Percentiles rank a stretch among this genome's conserved stretches.
phyloP scores from a whole-genome alignment of 35 echinoderm and acorn worm species.

The Stichopus chloronotus region DNA sequence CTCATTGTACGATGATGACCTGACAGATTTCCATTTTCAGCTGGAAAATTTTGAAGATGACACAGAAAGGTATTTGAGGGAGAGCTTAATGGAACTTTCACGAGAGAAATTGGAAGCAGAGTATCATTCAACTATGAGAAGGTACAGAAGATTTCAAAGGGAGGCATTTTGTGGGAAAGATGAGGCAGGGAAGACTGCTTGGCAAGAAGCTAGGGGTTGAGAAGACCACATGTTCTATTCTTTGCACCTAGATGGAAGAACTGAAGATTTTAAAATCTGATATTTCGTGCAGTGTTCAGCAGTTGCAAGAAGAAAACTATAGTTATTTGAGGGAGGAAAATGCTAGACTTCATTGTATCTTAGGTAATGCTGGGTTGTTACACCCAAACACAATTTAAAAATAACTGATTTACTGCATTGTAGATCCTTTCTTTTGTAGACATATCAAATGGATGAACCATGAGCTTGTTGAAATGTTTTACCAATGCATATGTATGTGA shows the following conservation, averaged over 20 bases:
- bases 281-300: neutral
- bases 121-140: conserved; percentile 11
- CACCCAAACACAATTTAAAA: no score
- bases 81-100: conserved; percentile 45
- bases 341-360: neutral
- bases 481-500: no score
- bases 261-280: neutral
- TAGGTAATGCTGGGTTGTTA: conserved; percentile 18
- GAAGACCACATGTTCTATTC: neutral
- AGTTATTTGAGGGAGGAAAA: conserved; percentile 27
- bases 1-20: neutral
- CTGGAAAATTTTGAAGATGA: conserved; percentile 48
- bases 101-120: conserved; percentile 36
- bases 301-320: conserved; percentile 25
- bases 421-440: no score
- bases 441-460: no score
- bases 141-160: conserved; percentile 6
- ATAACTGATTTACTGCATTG: no score
- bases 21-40: conserved; percentile 26
- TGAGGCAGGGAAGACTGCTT: neutral
- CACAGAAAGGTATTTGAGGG: conserved; percentile 35
- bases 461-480: no score
- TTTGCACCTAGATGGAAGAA: neutral
- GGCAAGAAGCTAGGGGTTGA: neutral
- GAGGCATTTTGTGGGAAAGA: neutral